Conservation (phyloP, 92 coral and sea anemone genomes). For the Heliopora coerulea region DNA sequence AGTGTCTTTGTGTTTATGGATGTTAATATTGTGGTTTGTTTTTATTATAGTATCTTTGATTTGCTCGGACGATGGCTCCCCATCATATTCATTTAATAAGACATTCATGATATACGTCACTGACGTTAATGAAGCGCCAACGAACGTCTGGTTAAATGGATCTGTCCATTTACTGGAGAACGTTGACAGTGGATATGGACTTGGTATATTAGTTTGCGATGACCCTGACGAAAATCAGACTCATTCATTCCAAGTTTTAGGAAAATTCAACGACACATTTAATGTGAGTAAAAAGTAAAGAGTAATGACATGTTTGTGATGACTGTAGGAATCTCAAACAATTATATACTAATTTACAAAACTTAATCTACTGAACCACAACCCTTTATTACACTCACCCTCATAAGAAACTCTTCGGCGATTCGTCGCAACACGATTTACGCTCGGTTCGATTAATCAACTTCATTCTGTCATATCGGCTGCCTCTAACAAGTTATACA, state of each 20-base stretch:
- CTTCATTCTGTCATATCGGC: too few relatives aligned
- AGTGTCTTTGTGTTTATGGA: not conserved
- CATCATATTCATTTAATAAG: conserved; percentile 55
- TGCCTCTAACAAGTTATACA: too few relatives aligned
- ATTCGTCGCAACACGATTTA: too few relatives aligned
- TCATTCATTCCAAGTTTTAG: conserved; percentile 66
- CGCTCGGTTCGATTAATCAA: too few relatives aligned
- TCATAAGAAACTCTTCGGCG: too few relatives aligned
- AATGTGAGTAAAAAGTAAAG: conserved; percentile 50
- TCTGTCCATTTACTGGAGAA: conserved; percentile 55
- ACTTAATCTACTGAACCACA: too few relatives aligned
- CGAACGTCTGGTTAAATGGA: conserved; percentile 57
- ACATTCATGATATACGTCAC: conserved; percentile 53
- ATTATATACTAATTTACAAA: too few relatives aligned
- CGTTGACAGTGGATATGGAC: conserved; percentile 47
- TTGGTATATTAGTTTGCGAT: conserved; percentile 67
- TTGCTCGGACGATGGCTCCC: conserved; percentile 73
- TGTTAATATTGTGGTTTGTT: not conserved
- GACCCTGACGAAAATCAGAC: conserved; percentile 72
- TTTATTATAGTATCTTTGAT: conserved; percentile 32
- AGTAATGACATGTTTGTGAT: too few relatives aligned
- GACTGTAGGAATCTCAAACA: too few relatives aligned
- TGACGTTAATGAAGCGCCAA: conserved; percentile 86
- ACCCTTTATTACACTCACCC: too few relatives aligned
- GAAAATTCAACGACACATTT: conserved; percentile 68